These are phyloP conservation scores for Microplitis demolitor DNA, from an alignment of 1,140 invertebrate species.

Conservation along the genomic window DNA sequence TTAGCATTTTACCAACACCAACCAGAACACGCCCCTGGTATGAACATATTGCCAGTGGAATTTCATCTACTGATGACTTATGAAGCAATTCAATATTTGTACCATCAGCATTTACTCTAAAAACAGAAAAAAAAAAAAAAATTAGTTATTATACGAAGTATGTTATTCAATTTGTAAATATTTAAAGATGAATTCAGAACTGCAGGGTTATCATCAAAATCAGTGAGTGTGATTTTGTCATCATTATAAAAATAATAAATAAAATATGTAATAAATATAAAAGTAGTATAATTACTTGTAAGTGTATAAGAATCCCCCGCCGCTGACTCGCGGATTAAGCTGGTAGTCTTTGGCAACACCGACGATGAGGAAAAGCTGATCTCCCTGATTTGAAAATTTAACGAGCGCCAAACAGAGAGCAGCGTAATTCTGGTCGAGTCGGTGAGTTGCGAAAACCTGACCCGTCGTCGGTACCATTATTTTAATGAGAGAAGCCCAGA, in stretches of 20 bases:
- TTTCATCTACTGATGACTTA: constrained; percentile 92
- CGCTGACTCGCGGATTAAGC: constrained; percentile 82
- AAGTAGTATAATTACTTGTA: constrained; percentile 69
- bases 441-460: constrained; percentile 78
- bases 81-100: constrained; percentile 89
- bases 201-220: constrained; percentile 56
- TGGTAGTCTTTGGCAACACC: constrained; percentile 91
- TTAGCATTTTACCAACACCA: constrained; percentile 88
- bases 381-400: constrained; percentile 74
- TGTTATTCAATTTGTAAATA: constrained; percentile 19
- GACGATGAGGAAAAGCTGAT: constrained; percentile 78
- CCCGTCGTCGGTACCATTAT: constrained; percentile 88
- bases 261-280: constrained; percentile 13
- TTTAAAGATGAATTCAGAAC: constrained; percentile 46
- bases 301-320: constrained; percentile 84
- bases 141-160: constrained; percentile 39
- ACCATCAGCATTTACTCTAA: constrained; percentile 70
- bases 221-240: constrained; percentile 49
- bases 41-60: constrained; percentile 85
- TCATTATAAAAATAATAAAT: constrained; percentile 36
- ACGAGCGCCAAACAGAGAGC: constrained; percentile 76
- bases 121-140: constrained; percentile 45
- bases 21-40: constrained; percentile 93
- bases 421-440: constrained; percentile 95
- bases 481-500: constrained; percentile 96